A percentile compares a stretch with the other conserved stretches of the same genome.
phyloP scores from a whole-genome alignment of 2,113 vertebrate genomes.

The Apistogramma diplotaenia region DNA sequence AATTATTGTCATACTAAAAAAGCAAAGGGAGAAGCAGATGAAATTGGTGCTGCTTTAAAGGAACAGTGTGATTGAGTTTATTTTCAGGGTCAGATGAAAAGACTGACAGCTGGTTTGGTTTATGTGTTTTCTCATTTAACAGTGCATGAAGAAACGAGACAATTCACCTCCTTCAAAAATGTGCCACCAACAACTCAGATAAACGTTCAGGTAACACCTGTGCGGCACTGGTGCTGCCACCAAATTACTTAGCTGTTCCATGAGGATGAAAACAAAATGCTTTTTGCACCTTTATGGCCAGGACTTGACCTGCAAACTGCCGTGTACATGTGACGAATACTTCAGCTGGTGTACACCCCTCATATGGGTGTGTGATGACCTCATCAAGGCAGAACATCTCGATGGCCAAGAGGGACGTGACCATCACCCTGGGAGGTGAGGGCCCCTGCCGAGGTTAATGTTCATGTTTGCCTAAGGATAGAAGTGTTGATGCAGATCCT shows the following conservation, averaged over 20 bases:
- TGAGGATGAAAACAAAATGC: not conserved
- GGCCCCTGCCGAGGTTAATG: not conserved
- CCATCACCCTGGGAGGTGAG: not conserved
- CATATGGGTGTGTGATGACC: not conserved
- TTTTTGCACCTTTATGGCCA: not conserved
- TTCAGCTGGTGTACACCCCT: not conserved
- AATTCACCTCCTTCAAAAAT: not conserved
- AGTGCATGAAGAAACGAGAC: not conserved
- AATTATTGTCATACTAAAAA: constrained; percentile 2
- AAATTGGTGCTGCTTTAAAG: not conserved
- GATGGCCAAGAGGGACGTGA: not conserved
- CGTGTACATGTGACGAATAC: not conserved
- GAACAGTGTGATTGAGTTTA: not conserved
- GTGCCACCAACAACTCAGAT: not conserved
- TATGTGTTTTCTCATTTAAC: not conserved
- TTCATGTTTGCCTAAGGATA: not conserved
- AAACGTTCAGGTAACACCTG: not conserved
- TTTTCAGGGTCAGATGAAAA: not conserved
- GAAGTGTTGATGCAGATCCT: not conserved
- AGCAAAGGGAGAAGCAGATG: not conserved
- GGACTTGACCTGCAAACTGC: not conserved
- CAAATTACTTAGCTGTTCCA: not conserved
- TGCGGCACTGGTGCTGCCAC: not conserved
- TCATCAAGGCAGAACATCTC: not conserved
- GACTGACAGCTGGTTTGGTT: not conserved